Conservation (phyloP, 2,113 vertebrate species). For the Desmodus rotundus region DNA sequence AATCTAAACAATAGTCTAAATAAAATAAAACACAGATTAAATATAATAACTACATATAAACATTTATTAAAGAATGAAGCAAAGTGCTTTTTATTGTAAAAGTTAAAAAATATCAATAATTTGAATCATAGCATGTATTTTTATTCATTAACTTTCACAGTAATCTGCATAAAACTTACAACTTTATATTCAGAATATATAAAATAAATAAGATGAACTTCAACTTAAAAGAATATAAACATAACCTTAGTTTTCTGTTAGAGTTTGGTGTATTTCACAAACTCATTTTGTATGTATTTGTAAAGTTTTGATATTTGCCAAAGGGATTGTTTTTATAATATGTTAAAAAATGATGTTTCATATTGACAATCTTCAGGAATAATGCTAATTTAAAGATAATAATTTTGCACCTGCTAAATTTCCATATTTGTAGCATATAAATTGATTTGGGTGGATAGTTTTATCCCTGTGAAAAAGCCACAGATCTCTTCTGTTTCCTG, state of each 20-base stretch:
- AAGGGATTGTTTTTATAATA: not conserved
- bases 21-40: not conserved
- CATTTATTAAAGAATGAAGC: not conserved
- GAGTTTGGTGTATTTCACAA: not conserved
- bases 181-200: not conserved
- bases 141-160: not conserved
- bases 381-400: not conserved
- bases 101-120: not conserved
- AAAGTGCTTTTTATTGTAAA: not conserved
- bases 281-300: not conserved
- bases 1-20: not conserved
- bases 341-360: slow-evolving; percentile 2
- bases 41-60: not conserved
- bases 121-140: not conserved
- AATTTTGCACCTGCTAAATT: slow-evolving; percentile 1
- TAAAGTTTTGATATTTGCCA: not conserved
- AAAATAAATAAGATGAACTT: not conserved
- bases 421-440: slow-evolving; percentile 7
- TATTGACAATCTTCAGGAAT: not conserved
- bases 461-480: not conserved
- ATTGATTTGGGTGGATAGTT: not conserved
- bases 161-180: not conserved
- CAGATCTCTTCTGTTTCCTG: not conserved
- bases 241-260: not conserved
- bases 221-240: not conserved